phyloP scores from a whole-genome alignment of 2,797 vertebrate species.

The Coendou prehensilis region DNA sequence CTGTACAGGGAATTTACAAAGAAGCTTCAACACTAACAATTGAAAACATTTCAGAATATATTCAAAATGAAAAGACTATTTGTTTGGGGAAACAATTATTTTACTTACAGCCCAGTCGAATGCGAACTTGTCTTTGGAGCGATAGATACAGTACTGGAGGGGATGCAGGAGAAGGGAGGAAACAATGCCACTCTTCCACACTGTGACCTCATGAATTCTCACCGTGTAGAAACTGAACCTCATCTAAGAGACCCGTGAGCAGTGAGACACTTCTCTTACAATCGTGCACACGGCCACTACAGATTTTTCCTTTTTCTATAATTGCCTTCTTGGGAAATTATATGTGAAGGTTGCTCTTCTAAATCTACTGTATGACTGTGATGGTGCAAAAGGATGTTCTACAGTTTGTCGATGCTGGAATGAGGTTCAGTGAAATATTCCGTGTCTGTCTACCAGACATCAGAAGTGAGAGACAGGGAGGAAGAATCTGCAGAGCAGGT shows the following conservation, averaged over 20 bases:
- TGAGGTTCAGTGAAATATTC: not conserved
- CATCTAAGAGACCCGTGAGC: not conserved
- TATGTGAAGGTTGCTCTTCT: not conserved
- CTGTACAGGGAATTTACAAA: not conserved
- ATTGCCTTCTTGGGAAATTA: constrained; percentile 30
- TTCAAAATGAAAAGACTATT: constrained; percentile 16
- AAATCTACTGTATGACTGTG: not conserved
- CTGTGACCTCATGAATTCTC: not conserved
- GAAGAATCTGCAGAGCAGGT: not conserved
- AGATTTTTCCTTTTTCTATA: constrained; percentile 12
- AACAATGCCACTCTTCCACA: not conserved
- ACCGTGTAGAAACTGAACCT: not conserved
- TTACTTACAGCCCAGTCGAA: not conserved
- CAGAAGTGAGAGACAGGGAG: not conserved
- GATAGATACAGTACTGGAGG: not conserved
- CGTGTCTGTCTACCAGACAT: not conserved
- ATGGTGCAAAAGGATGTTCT: not conserved
- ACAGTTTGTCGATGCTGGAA: not conserved
- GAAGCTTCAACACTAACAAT: not conserved
- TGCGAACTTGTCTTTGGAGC: not conserved
- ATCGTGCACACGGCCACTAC: not conserved
- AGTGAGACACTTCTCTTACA: not conserved
- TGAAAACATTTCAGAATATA: constrained; percentile 2
- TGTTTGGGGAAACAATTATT: not conserved
- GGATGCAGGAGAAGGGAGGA: not conserved